Evolutionary conservation across 2,797 vertebrate genomes (phyloP), one percentile per base, ranked within the genome.

Genomic region (Epinephelus awoara): DNA sequence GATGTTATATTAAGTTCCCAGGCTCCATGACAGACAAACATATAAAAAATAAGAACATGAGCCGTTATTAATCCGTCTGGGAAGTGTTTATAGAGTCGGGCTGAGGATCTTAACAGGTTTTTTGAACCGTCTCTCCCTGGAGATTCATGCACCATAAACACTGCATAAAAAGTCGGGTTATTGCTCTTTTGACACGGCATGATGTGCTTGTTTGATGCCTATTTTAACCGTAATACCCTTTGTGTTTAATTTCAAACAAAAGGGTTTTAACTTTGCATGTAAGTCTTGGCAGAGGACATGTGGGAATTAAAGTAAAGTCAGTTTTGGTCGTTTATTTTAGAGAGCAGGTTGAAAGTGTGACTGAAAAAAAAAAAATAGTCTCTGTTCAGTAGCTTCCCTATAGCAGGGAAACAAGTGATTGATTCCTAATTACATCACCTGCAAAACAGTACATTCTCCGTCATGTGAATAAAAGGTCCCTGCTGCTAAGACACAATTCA

Each of bases 1-100:
- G 25, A 82, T 49, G 50, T 27, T 77, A 42, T 27, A 70, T 62
- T n/a, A 21, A 70, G 54, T 77, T 85, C 62, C 74, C 66, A 85
- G 75, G 61, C 59, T 66, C 64, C 61, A 23, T 56, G 56, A 75
- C 29, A 38, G 25, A 27, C 50, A 27, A 56, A 58, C 58, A 54
- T 51, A 57, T 23, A 34, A 47, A 70, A 59, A 50, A 52, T 15
- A 34, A 56, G 6, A 51, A 46, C 1, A 21, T 40, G 7, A 55
- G 23, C 3, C 10, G 42, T 69, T 69, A 65, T 88, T 74, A 77
- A 67, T 78, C 49, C 23, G 19, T 71, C 72, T 57, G 38, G 11
- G 63, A 72, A 68, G 56, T 69, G 27, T 66, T 82, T 81, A 23
- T 29, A 50, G 44, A 82, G 19, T 68, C 18, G 0, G 42, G 47